Evolutionary conservation across 2,113 vertebrate species (phyloP).

Genomic region (Anolis carolinensis): DNA sequence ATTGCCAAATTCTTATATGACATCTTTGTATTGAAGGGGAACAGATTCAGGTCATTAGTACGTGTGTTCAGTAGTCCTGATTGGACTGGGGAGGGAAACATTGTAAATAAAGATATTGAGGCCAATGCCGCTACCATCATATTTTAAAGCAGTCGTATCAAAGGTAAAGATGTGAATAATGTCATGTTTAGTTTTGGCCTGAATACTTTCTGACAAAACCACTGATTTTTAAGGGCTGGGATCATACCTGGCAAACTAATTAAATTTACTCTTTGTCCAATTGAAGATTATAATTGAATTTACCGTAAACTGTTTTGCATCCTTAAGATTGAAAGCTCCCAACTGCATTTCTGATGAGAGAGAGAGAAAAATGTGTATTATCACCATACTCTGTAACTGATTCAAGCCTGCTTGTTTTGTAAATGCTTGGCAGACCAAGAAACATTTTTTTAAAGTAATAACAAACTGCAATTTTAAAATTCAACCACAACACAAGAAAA

Average conservation of each 20-base stretch:
- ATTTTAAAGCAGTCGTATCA: background rate
- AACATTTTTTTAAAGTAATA: background rate
- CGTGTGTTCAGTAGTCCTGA: background rate
- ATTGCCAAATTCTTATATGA: background rate
- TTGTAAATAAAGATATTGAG: background rate
- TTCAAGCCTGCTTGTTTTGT: constrained; percentile 2
- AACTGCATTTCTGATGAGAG: background rate
- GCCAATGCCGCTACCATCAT: background rate
- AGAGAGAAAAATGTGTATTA: background rate
- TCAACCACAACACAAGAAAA: background rate
- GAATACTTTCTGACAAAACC: background rate
- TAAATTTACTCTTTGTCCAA: background rate
- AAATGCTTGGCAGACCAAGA: background rate
- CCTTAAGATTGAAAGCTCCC: background rate
- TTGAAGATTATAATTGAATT: background rate
- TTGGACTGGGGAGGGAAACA: background rate
- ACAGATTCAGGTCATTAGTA: too few species aligned
- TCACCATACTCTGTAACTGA: background rate
- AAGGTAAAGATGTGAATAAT: background rate
- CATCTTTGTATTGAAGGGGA: background rate
- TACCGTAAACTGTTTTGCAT: background rate
- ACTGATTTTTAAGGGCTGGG: background rate
- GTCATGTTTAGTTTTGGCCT: background rate
- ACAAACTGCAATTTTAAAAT: constrained; percentile 38
- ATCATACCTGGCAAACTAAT: background rate